Percentiles rank a stretch among this genome's conserved stretches.
Conservation (phyloP, 2,113 vertebrate species). For the Crotalus tigris region DNA sequence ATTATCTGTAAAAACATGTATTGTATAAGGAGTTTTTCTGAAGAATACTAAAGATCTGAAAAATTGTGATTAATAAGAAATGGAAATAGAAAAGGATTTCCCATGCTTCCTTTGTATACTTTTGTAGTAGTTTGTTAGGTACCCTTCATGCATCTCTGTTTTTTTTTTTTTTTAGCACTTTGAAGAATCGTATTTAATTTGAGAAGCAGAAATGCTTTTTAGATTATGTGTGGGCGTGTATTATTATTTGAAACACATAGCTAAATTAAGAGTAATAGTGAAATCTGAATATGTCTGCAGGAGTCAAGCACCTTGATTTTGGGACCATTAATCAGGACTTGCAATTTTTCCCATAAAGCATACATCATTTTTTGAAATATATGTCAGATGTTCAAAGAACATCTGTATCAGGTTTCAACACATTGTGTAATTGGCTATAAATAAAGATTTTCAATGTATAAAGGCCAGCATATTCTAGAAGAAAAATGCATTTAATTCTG, state of each 20-base stretch:
- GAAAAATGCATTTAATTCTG: neutral
- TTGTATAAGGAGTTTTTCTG: neutral
- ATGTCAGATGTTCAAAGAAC: neutral
- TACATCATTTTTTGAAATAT: neutral
- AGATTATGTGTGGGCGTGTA: neutral
- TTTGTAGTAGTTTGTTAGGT: neutral
- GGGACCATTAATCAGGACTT: neutral
- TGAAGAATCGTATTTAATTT: neutral
- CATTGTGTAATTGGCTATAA: neutral
- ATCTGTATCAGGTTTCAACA: neutral
- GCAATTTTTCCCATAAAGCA: neutral
- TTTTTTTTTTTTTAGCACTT: neutral
- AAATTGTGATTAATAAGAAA: neutral
- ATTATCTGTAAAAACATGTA: neutral
- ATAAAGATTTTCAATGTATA: constrained; percentile 18
- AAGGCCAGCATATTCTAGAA: neutral
- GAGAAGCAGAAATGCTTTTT: neutral
- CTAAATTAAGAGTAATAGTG: neutral
- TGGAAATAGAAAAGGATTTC: neutral
- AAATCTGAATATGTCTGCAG: neutral
- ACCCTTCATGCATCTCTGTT: neutral
- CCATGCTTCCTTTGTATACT: neutral
- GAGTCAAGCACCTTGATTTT: neutral
- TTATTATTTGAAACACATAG: neutral
- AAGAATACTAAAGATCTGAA: neutral